Conservation (phyloP, 2,888 invertebrate genomes). For the Germaria angustata region DNA sequence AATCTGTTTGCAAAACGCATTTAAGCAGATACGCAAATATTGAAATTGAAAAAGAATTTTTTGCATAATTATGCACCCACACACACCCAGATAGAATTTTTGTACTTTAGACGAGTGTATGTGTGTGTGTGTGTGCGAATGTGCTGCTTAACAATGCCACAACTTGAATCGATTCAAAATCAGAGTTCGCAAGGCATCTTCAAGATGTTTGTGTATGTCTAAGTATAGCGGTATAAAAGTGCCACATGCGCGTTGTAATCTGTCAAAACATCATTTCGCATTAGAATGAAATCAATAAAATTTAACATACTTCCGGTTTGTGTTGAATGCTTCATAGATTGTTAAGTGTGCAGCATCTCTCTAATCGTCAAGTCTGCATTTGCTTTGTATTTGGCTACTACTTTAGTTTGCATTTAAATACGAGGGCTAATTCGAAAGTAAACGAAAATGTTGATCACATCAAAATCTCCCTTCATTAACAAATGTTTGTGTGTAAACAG, state of each 20-base stretch:
- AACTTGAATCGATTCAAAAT: background rate
- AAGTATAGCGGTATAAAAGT: slow-evolving; percentile 55
- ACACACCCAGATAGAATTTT: background rate
- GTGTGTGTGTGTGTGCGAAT: background rate
- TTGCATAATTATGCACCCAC: slow-evolving; percentile 35
- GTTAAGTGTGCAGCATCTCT: slow-evolving; percentile 38
- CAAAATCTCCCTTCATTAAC: no score
- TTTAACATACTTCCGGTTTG: slow-evolving; percentile 61
- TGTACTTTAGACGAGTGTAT: background rate
- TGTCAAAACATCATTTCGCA: slow-evolving; percentile 62
- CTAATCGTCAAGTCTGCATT: background rate
- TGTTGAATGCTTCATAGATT: slow-evolving; percentile 44
- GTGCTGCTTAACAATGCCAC: background rate
- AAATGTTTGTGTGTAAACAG: no score
- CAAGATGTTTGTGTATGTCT: background rate
- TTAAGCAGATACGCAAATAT: slow-evolving; percentile 30
- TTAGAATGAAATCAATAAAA: slow-evolving; percentile 62
- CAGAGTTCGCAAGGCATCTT: slow-evolving; percentile 16
- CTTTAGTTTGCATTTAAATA: background rate
- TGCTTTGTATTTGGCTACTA: background rate
- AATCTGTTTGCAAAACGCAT: slow-evolving; percentile 49
- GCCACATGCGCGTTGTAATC: slow-evolving; percentile 66
- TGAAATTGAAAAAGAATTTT: slow-evolving; percentile 29
- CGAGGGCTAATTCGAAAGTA: slow-evolving; percentile 15
- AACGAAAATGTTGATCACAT: no score